phyloP scores from a whole-genome alignment of 2,113 vertebrate species.

The Halcyon malimbica region DNA sequence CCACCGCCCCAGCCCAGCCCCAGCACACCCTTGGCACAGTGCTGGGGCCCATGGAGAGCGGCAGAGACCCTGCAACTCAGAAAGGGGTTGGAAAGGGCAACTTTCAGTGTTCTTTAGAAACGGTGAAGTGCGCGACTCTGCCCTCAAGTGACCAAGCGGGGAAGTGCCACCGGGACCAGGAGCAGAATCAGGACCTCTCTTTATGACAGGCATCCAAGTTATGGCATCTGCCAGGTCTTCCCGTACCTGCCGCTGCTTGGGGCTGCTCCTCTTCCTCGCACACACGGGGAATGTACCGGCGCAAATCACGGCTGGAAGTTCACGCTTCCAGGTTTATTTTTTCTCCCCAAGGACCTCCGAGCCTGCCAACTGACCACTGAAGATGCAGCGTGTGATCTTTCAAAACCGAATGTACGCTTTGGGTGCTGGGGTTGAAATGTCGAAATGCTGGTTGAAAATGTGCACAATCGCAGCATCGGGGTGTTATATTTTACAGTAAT shows the following conservation, averaged over 20 bases:
- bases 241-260: fast-evolving
- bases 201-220: too few species aligned
- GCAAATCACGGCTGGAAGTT: not conserved
- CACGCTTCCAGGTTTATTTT: not conserved
- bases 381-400: fast-evolving
- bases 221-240: not conserved
- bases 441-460: too few species aligned
- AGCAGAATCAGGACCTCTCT: not conserved
- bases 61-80: not conserved
- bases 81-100: not conserved
- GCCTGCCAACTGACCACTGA: not conserved
- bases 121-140: not conserved
- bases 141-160: not conserved
- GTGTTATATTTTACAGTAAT: not conserved
- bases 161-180: not conserved
- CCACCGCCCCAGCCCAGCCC: not conserved
- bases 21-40: not conserved
- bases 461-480: not conserved
- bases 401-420: not conserved
- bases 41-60: not conserved
- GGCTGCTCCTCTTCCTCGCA: not conserved
- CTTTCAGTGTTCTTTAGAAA: not conserved
- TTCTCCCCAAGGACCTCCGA: not conserved
- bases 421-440: not conserved
- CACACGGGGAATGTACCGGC: fast-evolving